Base-by-base conservation (phyloP, 2,113 vertebrate genomes). In the Heterochromis multidens region DNA sequence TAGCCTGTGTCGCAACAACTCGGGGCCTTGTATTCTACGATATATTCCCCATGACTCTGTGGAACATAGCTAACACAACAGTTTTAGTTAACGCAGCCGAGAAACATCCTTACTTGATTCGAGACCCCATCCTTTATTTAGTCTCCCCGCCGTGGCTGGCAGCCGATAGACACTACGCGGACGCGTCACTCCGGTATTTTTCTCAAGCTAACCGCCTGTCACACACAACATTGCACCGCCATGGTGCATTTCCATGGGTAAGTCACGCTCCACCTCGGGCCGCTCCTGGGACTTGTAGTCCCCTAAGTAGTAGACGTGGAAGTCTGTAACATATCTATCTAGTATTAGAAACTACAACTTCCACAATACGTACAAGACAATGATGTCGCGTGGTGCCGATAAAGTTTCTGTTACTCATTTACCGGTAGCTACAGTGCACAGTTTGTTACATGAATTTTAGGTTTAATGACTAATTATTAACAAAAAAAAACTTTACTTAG, bases 51-150 rank as follows among this genome's bases (percentile, higher is more conserved):
- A 13, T 87, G 88, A 91, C 83, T 83, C 62, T 29, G 81, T 11
- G 46, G 23, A 57, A 76, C 57, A 61, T 40, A 84, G 82, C 84
- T 80, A 77, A 58, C 77, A 10, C 8, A 31, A 25, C 81, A 62
- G 33, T 8, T 46, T 56, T 21, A 1, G 31, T 27, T 14, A 52
- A 49, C 56, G 10, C 16, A 52, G 25, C 8, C 21, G 27, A n/a
- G 6, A 12, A 33, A 61, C 19, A 16, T 62, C 70, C 96, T 95
- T 95, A 96, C 96, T 94, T 96, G 86, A 96, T 94, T 65, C 96
- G 91, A 91, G 95, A 96, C 81, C 95, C 95, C 96, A 96, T 96
- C 88, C 58, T 93, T 77, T 76, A 29, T 35, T 19, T 25, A 52
- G 72, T 88, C 77, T 49, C 46, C 58, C 82, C 83, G 77, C 84